phyloP scores from a whole-genome alignment of 1,140 invertebrate species.

The Cephus cinctus region DNA sequence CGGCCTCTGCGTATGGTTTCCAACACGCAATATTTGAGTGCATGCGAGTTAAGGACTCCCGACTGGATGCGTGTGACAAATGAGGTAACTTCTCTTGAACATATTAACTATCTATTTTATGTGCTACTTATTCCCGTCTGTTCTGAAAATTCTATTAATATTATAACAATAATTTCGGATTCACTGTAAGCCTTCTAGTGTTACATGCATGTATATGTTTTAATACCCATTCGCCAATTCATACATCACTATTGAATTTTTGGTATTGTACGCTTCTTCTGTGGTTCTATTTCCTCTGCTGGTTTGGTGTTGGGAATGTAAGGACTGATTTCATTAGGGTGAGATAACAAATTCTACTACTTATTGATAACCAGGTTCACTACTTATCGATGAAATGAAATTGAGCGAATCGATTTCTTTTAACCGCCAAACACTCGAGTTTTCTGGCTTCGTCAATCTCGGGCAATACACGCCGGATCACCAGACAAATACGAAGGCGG shows the following conservation, averaged over 20 bases:
- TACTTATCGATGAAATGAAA: conserved; percentile 10
- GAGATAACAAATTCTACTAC: not conserved
- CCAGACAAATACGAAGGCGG: conserved; percentile 19
- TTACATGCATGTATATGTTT: not conserved
- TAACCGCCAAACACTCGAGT: conserved; percentile 16
- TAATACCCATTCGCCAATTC: not conserved
- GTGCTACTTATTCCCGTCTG: not conserved
- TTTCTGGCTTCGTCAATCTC: conserved; percentile 26
- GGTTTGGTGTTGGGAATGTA: not conserved
- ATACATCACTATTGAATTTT: conserved; percentile 3
- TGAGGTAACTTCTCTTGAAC: too few relatives aligned
- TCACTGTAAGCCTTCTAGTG: too few relatives aligned
- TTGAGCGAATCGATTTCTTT: conserved; percentile 13
- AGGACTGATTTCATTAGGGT: not conserved
- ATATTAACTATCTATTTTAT: not conserved
- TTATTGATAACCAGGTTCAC: conserved; percentile 4
- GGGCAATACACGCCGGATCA: conserved; percentile 29
- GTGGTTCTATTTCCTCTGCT: not conserved
- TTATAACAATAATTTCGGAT: too few relatives aligned
- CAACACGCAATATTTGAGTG: conserved; percentile 5
- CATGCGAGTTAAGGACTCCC: conserved; percentile 5
- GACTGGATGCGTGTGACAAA: conserved; percentile 6
- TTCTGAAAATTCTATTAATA: too few relatives aligned
- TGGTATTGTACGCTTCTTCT: not conserved
- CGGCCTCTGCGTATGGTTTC: conserved; percentile 5